These are phyloP conservation scores for Agrotis exclamationis DNA, from an alignment of 2,888 invertebrate genomes.

Conservation along the genomic window DNA sequence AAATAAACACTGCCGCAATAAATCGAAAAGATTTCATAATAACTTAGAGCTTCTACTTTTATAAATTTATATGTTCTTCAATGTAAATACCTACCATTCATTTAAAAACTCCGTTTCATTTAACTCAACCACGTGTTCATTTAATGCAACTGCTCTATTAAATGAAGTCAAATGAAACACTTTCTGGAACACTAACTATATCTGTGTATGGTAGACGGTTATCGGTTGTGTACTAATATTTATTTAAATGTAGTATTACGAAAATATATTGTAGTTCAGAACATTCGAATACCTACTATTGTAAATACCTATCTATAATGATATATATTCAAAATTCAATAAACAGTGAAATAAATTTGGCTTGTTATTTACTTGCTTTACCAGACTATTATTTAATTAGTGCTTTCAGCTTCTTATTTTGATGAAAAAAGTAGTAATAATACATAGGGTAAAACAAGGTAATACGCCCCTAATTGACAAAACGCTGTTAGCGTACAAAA, in stretches of 20 bases:
- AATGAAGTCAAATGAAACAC: slow-evolving; percentile 52
- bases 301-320: slow-evolving; percentile 85
- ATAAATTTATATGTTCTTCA: slow-evolving; percentile 62
- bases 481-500: too few relatives aligned
- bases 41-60: slow-evolving; percentile 66
- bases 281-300: slow-evolving; percentile 81
- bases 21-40: slow-evolving; percentile 69
- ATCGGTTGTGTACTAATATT: slow-evolving; percentile 84
- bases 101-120: slow-evolving; percentile 44
- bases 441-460: too few relatives aligned
- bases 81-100: slow-evolving; percentile 47
- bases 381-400: slow-evolving; percentile 14
- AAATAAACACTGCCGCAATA: slow-evolving; percentile 73
- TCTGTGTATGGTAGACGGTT: slow-evolving; percentile 57
- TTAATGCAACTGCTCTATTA: slow-evolving; percentile 49
- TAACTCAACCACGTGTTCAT: slow-evolving; percentile 38
- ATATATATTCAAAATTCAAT: slow-evolving; percentile 87
- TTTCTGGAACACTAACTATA: slow-evolving; percentile 46
- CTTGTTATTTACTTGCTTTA: slow-evolving; percentile 66
- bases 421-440: too few relatives aligned
- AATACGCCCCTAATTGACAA: too few relatives aligned
- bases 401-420: slow-evolving; percentile 8
- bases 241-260: slow-evolving; percentile 78
- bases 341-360: slow-evolving; percentile 78
- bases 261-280: slow-evolving; percentile 79